A percentile compares a stretch with the other conserved stretches of the same genome.
Conservation (phyloP, 2,113 vertebrate genomes). For the Puffinus mauretanicus region DNA sequence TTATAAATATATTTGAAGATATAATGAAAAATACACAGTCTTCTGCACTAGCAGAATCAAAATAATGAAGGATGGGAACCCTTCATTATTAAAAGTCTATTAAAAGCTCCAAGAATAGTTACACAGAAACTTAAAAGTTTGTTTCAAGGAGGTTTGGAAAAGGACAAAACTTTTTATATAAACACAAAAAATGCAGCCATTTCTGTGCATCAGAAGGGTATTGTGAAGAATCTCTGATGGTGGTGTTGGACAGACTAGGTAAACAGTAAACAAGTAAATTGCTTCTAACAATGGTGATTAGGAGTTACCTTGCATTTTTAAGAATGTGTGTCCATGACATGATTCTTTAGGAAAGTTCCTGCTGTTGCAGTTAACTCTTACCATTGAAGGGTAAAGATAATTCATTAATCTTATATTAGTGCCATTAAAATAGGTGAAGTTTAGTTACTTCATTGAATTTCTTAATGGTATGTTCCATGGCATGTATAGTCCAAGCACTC, state of each 20-base stretch:
- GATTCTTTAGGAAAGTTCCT: not conserved
- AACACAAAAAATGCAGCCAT: conserved; percentile 1
- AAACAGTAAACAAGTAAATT: not conserved
- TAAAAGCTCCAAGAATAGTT: conserved; percentile 22
- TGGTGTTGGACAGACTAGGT: not conserved
- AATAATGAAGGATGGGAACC: conserved; percentile 59
- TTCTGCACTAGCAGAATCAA: conserved; percentile 40
- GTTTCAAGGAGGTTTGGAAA: conserved; percentile 43
- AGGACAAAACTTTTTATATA: conserved; percentile 47
- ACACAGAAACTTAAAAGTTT: not conserved
- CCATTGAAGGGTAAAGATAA: not conserved
- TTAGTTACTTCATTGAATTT: not conserved
- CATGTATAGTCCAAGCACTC: not conserved
- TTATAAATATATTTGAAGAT: not conserved
- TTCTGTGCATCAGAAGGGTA: conserved; percentile 25
- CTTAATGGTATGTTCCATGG: not conserved
- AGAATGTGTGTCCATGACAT: not conserved
- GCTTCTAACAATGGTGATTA: not conserved
- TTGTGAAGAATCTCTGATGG: conserved; percentile 56
- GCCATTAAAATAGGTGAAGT: not conserved
- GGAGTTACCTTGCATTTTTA: not conserved
- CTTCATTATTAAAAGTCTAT: conserved; percentile 45
- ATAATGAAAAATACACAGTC: not conserved
- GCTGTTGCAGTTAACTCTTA: not conserved
- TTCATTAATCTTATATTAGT: not conserved